Percentiles rank a stretch among this genome's conserved stretches.
Evolutionary conservation across 2,113 vertebrate genomes (phyloP).

Genomic region (Indri indri): DNA sequence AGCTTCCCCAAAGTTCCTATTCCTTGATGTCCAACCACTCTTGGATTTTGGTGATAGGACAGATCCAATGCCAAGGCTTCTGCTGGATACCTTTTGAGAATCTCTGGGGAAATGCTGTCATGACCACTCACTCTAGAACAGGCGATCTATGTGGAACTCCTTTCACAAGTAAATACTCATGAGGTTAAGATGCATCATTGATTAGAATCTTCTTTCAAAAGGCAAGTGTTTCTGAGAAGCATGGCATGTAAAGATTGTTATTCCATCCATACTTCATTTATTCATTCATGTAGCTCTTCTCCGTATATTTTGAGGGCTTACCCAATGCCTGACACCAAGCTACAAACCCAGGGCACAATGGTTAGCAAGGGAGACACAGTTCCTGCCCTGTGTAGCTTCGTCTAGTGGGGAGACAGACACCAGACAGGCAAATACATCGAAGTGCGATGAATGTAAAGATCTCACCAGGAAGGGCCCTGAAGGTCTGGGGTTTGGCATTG

Average conservation of each 20-base stretch:
- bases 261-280: background rate
- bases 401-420: background rate
- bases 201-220: conserved; percentile 4
- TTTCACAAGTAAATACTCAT: background rate
- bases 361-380: background rate
- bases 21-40: background rate
- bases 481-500: background rate
- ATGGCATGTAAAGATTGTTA: background rate
- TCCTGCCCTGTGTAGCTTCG: background rate
- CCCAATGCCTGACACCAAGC: background rate
- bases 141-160: no score
- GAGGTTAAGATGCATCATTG: background rate
- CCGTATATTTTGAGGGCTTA: background rate
- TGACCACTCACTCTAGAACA: background rate
- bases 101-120: background rate
- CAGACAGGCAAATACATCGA: background rate
- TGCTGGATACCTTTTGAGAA: background rate
- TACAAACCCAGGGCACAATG: rapidly evolving
- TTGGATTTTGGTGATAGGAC: background rate
- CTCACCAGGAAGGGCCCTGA: background rate
- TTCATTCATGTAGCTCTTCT: background rate
- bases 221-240: background rate
- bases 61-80: background rate
- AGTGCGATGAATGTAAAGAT: background rate
- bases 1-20: background rate